Evolutionary conservation across 1,140 invertebrate species (phyloP), one percentile per base, ranked within the genome.

Genomic region (Homarus americanus): DNA sequence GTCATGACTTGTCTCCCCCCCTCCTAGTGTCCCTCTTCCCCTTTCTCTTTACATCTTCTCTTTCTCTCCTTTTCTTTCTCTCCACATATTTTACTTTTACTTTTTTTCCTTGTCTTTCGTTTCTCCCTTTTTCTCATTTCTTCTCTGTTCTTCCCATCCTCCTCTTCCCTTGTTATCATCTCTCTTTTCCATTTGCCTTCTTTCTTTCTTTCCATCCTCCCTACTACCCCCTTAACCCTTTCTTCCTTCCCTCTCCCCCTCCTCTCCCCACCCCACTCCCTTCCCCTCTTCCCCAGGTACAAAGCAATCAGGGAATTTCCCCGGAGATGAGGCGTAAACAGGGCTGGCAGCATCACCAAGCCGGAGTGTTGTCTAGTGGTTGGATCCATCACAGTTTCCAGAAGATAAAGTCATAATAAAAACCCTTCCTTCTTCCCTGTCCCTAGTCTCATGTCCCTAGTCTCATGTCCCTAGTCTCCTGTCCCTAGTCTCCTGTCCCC

Each of bases 291-390:
- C 76, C 7, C 36, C 76, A 32, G 73, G 73, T 15, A 76, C 73
- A 76, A 76, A 76, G 73, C 36, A 44, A 76, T 40, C 73, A 76
- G 24, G 40, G 36, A 44, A 44, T 40, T 44, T 40, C 36, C 36
- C 36, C 36, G 2, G 73, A 76, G 40, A 79, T 44, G 44, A 44
- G 40, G n/a, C 9, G 40, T 41, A 40, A 20, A 49, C 40, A 32
- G 40, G 41, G 40, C n/a, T 9, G 4, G 40, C 1, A 32, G 40
- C 28, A 32, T 32, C 63, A 28, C 28, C n/a, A 24, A 24, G 15
- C 63, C n/a, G 2, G 28, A 7, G 63, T 69, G 17, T 69, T 32
- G 9, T 32, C 7, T 24, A 2, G 28, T 32, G 63, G n/a, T 9
- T 69, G 63, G 32, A 69, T 69, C n/a, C 63, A 69, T 69, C 63